A percentile compares a stretch with the other conserved stretches of the same genome.
Conservation (phyloP, 1,140 invertebrate species). For the Hydropsyche tenuis region DNA sequence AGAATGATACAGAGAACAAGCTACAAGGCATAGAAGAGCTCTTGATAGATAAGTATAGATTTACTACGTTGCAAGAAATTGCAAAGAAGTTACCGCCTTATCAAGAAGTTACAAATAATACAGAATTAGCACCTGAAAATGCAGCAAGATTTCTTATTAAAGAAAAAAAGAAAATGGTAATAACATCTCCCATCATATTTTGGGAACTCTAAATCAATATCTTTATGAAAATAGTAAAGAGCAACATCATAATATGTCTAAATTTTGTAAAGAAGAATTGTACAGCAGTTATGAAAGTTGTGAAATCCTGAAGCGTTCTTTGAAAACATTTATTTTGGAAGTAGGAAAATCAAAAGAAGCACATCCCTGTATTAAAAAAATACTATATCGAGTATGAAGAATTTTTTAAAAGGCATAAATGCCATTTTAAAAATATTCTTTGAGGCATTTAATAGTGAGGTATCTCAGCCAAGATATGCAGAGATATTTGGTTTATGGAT, state of each 20-base stretch:
- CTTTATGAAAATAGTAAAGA: not conserved
- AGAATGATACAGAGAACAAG: not conserved
- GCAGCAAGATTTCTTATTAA: not conserved
- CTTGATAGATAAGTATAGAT: not conserved
- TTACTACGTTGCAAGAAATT: not conserved
- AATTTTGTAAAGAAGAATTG: not conserved
- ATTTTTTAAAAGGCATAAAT: not conserved
- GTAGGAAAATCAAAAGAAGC: no score
- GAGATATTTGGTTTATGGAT: no score
- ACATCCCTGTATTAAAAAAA: not conserved
- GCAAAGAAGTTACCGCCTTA: not conserved
- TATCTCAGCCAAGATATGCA: no score
- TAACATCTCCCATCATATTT: not conserved
- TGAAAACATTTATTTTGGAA: not conserved
- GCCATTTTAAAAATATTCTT: no score
- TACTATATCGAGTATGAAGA: not conserved
- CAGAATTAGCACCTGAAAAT: not conserved
- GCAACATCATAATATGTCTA: not conserved
- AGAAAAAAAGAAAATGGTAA: not conserved
- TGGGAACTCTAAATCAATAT: slow-evolving; percentile 11
- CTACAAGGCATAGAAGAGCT: not conserved
- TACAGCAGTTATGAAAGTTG: not conserved
- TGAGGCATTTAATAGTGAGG: no score
- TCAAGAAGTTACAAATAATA: not conserved
- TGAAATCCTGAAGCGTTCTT: not conserved